Percentiles rank a stretch among this genome's conserved stretches.
Evolutionary conservation across 2,113 vertebrate species (phyloP).

Genomic region (Pituophis catenifer): DNA sequence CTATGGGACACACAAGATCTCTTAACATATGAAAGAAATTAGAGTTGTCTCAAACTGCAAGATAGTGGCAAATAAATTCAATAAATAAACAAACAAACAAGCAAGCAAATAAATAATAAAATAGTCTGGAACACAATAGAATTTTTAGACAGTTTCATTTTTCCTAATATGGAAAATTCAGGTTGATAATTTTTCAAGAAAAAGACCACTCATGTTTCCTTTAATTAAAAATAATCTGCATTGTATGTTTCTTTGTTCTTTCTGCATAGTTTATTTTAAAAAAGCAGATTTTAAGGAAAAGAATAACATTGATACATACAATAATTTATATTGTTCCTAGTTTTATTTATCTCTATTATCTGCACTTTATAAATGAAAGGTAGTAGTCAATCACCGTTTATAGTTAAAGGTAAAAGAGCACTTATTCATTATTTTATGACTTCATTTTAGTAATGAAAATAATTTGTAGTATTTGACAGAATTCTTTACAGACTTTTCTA

Average conservation of each 20-base stretch:
- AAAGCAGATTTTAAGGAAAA: not conserved
- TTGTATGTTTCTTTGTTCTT: slow-evolving; percentile 38
- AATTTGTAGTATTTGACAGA: slow-evolving; percentile 18
- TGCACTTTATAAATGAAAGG: not conserved
- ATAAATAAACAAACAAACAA: too few species aligned
- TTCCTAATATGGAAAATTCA: slow-evolving; percentile 26
- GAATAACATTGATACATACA: slow-evolving; percentile 8
- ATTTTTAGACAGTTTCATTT: slow-evolving; percentile 32
- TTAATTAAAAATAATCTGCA: slow-evolving; percentile 21
- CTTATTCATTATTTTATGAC: not conserved
- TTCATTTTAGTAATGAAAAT: slow-evolving; percentile 34
- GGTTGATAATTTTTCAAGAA: slow-evolving; percentile 32
- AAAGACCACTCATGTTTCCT: slow-evolving; percentile 38
- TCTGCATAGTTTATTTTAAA: not conserved
- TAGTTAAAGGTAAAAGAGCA: slow-evolving; percentile 11
- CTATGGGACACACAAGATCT: slow-evolving; percentile 40
- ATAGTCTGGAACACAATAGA: slow-evolving; percentile 18
- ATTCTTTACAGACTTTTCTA: not conserved
- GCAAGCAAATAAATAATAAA: not conserved
- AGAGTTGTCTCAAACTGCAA: not conserved
- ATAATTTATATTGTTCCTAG: slow-evolving; percentile 30
- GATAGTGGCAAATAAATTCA: not conserved
- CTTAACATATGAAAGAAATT: slow-evolving; percentile 43
- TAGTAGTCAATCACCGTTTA: slow-evolving; percentile 9
- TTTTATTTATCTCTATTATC: slow-evolving; percentile 30